A percentile compares a stretch with the other conserved stretches of the same genome.
phyloP scores from a whole-genome alignment of 2,797 vertebrate genomes.

The Rhinella marina region DNA sequence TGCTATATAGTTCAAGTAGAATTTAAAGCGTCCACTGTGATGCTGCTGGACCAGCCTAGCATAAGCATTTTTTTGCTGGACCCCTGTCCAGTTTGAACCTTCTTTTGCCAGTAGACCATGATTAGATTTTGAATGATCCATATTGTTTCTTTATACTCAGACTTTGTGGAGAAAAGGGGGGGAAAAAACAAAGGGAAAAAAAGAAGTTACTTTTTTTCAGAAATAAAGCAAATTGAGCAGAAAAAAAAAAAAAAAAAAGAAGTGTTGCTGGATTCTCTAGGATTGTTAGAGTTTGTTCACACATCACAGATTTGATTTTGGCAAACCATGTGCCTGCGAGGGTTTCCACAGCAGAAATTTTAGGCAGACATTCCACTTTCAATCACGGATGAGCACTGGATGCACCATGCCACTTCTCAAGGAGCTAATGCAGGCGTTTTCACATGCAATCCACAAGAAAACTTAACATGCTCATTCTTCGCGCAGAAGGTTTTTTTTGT shows the following conservation, averaged over 20 bases:
- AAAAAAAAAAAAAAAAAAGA: slow-evolving; percentile 19
- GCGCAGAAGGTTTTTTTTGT: too few species aligned
- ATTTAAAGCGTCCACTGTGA: slow-evolving; percentile 80
- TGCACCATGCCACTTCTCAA: too few species aligned
- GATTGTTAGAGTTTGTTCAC: not conserved
- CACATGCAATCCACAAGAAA: too few species aligned
- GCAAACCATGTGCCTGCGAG: too few species aligned
- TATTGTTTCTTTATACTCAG: slow-evolving; percentile 61
- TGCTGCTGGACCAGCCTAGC: slow-evolving; percentile 83
- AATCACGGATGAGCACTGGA: too few species aligned
- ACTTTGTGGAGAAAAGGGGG: slow-evolving; percentile 61
- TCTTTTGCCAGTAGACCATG: slow-evolving; percentile 71
- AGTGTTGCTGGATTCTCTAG: not conserved
- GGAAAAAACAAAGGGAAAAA: slow-evolving; percentile 23
- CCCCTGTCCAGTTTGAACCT: slow-evolving; percentile 64
- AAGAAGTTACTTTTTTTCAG: slow-evolving; percentile 1
- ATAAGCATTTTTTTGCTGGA: slow-evolving; percentile 84
- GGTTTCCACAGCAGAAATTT: too few species aligned
- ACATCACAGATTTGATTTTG: too few species aligned
- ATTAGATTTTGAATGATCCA: slow-evolving; percentile 76
- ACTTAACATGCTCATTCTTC: too few species aligned
- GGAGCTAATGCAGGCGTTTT: too few species aligned
- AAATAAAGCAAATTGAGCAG: not conserved
- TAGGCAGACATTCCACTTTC: too few species aligned
- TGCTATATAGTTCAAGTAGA: slow-evolving; percentile 77